Evolutionary conservation across 1,140 invertebrate species (phyloP).

Genomic region (Heterodera schachtii): DNA sequence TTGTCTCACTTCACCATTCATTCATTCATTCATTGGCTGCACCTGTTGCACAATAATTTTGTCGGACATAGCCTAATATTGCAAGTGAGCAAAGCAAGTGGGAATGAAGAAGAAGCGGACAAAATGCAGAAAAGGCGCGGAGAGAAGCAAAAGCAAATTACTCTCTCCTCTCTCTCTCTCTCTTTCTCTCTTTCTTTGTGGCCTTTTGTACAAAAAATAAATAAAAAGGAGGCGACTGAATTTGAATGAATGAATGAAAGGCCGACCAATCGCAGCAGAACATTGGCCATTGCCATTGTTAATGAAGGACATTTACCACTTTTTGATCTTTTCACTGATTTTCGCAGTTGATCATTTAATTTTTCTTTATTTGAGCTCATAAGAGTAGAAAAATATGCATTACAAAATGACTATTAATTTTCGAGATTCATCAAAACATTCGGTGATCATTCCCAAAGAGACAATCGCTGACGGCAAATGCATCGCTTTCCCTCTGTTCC

Average conservation of each 20-base stretch:
- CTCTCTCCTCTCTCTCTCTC: background rate
- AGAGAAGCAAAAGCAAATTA: background rate
- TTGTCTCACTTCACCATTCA: background rate
- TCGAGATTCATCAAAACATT: background rate
- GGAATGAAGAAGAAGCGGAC: too few species aligned
- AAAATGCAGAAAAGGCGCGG: background rate
- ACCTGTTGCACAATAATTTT: background rate
- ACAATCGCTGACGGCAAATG: background rate
- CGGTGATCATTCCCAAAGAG: too few species aligned
- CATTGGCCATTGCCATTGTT: background rate
- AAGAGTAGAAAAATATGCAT: too few species aligned
- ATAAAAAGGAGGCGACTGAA: background rate
- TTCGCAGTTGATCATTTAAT: too few species aligned
- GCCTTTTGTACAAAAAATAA: background rate
- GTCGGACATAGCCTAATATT: background rate
- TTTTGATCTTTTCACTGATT: background rate
- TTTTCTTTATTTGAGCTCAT: too few species aligned
- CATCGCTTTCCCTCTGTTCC: background rate
- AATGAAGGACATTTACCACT: background rate
- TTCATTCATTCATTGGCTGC: background rate
- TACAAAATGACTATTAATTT: too few species aligned
- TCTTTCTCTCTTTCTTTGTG: background rate
- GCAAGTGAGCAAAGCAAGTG: background rate
- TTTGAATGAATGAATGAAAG: background rate
- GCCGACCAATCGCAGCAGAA: background rate